These are phyloP conservation scores for Eubucco bourcierii DNA, from an alignment of 2,113 vertebrate species.

Conservation along the genomic window DNA sequence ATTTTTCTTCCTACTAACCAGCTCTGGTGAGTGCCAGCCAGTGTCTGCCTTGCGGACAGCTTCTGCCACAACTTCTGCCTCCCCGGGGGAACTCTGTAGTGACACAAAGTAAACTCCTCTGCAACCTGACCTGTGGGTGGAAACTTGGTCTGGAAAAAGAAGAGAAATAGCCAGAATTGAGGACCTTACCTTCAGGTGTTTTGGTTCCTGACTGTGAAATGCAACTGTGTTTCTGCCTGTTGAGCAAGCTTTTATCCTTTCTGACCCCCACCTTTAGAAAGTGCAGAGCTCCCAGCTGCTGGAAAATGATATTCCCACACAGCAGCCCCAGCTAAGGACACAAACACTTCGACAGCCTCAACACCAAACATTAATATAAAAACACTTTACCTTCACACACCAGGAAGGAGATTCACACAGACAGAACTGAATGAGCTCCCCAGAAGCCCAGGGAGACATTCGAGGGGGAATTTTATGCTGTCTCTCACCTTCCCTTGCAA, in stretches of 20 bases:
- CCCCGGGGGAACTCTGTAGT: rapidly evolving
- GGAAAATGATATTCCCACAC: rapidly evolving
- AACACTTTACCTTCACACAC: neutral
- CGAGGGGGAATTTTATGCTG: neutral
- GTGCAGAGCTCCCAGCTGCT: neutral
- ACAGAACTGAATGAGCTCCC: neutral
- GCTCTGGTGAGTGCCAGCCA: neutral
- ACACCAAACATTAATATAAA: neutral
- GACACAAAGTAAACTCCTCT: neutral
- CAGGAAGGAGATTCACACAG: neutral
- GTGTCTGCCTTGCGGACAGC: neutral
- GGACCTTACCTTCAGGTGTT: neutral
- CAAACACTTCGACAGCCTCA: neutral
- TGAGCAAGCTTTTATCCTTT: neutral
- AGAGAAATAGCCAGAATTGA: neutral
- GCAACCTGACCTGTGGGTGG: neutral
- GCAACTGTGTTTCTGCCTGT: neutral
- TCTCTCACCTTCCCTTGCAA: neutral
- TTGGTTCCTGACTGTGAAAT: neutral
- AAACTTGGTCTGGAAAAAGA: neutral
- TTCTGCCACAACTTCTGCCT: neutral
- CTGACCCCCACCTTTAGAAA: neutral
- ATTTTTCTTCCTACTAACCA: neutral
- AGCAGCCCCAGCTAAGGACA: neutral
- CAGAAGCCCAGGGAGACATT: neutral